Evolutionary conservation across 2,888 invertebrate genomes (phyloP), one percentile per base, ranked within the genome.

Genomic region (Myopa tessellatipennis): DNA sequence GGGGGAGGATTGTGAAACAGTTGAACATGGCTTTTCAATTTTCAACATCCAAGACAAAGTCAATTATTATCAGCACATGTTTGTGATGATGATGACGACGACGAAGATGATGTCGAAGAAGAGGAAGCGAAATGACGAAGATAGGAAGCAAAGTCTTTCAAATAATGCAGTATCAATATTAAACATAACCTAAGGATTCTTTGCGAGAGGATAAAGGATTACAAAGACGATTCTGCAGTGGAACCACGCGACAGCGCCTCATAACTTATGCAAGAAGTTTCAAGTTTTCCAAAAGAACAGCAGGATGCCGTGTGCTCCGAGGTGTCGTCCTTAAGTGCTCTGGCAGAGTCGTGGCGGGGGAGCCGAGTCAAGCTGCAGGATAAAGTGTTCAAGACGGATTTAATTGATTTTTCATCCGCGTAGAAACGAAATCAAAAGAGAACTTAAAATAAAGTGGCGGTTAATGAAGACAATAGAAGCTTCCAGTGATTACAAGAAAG

Each of bases 1-100:
- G 55, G 4, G 5, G 55, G 5, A 6, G 14, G 16, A 16, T n/a
- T 55, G 55, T 67, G 60, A 74, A 74, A 68, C 63, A 75, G 78
- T 77, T 78, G 85, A 87, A 89, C 88, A 89, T 83, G 87, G 82
- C 83, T 88, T 88, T 89, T 89, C 89, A 89, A 89, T 89, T 88
- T 87, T 84, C 85, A 85, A 86, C 87, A 86, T 86, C 88, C 86
- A 87, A 87, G 87, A 83, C 83, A 86, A 87, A 87, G 87, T 87
- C 87, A 87, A 88, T 88, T 88, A 88, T 87, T 84, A 73, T 73
- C 78, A 76, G 65, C 80, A 78, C 80, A 80, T 78, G 80, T 68
- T 70, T 34, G n/a, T n/a, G 40, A 14, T 68, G 65, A n/a, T 18
- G 55, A 52, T 7, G 61, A 52, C 50, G 61, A 7, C 4, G 4